Conservation (phyloP, 2,797 vertebrate species). For the Eulemur albifrons region DNA sequence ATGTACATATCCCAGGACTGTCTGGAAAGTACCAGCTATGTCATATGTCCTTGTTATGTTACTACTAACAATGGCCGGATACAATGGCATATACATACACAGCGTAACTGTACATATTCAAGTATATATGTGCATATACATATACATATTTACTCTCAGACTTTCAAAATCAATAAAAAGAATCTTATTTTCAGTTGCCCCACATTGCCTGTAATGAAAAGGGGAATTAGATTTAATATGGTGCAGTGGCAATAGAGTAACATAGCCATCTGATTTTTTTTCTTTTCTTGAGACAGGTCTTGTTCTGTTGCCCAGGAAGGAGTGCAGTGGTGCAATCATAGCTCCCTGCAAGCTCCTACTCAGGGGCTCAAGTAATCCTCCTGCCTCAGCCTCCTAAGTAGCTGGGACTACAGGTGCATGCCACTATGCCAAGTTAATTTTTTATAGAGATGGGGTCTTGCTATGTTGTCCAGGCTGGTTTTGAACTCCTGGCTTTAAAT, state of each 20-base stretch:
- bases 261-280: background rate
- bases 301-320: background rate
- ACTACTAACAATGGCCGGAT: too few species aligned
- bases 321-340: background rate
- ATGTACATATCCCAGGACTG: too few species aligned
- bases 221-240: background rate
- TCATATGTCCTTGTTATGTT: too few species aligned
- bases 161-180: background rate
- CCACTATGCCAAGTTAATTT: background rate
- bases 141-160: background rate
- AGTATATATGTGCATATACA: background rate
- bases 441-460: background rate
- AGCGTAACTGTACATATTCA: background rate
- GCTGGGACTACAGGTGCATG: background rate
- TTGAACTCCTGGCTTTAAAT: background rate
- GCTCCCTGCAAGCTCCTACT: background rate
- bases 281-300: background rate
- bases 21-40: too few species aligned
- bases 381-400: background rate
- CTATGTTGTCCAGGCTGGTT: background rate
- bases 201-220: background rate
- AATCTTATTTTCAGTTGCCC: background rate
- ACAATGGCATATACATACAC: background rate
- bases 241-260: background rate
- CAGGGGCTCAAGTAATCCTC: background rate